Evolutionary conservation across 2,888 invertebrate genomes (phyloP).

Genomic region (Lycia hirtaria): DNA sequence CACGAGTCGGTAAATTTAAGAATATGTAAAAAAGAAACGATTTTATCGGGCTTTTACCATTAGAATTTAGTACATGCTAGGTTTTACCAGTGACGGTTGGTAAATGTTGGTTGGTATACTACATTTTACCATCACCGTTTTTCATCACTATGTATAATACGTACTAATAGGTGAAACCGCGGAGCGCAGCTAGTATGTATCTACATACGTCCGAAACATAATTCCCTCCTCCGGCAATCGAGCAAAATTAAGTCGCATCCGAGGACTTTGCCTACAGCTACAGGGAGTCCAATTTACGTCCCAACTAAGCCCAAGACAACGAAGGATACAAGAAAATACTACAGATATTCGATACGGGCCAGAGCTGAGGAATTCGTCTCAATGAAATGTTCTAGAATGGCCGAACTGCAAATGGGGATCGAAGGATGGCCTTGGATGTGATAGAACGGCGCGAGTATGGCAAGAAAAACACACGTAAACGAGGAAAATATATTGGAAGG

Average conservation of each 20-base stretch:
- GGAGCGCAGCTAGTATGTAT: no score
- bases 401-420: constrained; percentile 7
- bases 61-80: no score
- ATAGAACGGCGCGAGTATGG: neutral
- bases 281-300: constrained; percentile 20
- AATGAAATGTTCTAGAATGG: constrained; percentile 17
- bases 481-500: constrained; percentile 3
- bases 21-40: no score
- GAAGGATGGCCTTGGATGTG: constrained; percentile 1
- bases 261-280: constrained; percentile 3
- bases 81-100: no score
- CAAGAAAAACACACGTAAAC: constrained; percentile 6
- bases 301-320: constrained; percentile 22
- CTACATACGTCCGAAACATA: no score
- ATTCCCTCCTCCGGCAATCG: no score
- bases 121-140: no score
- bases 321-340: constrained; percentile 18
- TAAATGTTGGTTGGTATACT: no score
- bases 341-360: constrained; percentile 17
- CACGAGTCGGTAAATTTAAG: no score
- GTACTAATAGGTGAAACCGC: no score
- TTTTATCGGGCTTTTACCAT: no score
- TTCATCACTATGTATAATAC: no score
- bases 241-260: constrained; percentile 18
- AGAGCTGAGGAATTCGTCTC: constrained; percentile 13